These are phyloP conservation scores for Malurus splendens DNA, from an alignment of 2,797 vertebrate genomes.

Conservation along the genomic window DNA sequence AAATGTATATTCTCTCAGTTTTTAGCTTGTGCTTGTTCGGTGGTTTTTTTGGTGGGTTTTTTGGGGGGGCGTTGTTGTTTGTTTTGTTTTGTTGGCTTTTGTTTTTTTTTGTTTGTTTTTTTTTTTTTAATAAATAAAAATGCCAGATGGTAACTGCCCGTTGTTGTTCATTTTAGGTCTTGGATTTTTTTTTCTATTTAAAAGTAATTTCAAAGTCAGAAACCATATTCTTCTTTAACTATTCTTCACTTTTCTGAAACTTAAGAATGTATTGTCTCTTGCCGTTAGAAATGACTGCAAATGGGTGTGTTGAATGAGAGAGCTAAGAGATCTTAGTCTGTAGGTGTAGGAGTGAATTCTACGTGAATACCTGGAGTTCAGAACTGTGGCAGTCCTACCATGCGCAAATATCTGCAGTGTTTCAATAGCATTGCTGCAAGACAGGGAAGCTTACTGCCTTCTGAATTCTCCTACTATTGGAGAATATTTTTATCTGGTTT, in stretches of 20 bases:
- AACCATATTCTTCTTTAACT: not conserved
- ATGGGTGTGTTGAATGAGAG: not conserved
- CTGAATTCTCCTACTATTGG: not conserved
- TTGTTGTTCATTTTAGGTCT: not conserved
- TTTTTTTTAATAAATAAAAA: not conserved
- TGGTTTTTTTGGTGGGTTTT: not conserved
- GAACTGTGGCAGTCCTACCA: fast-evolving
- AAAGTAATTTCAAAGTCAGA: not conserved
- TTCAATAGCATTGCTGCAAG: not conserved
- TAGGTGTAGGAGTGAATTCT: not conserved
- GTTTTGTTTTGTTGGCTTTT: not conserved
- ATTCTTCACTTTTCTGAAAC: not conserved
- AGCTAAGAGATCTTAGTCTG: not conserved
- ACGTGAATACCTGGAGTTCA: not conserved
- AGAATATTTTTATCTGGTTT: not conserved
- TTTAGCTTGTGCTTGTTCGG: not conserved
- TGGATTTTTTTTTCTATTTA: not conserved
- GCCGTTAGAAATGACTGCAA: not conserved
- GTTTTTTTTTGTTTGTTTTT: not conserved
- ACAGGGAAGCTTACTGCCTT: not conserved
- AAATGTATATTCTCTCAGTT: not conserved
- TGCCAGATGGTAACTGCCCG: not conserved
- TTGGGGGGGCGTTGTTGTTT: too few relatives aligned
- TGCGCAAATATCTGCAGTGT: not conserved
- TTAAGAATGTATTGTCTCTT: not conserved